Evolutionary conservation across 2,888 invertebrate species (phyloP).

Genomic region (Pollenia labialis): DNA sequence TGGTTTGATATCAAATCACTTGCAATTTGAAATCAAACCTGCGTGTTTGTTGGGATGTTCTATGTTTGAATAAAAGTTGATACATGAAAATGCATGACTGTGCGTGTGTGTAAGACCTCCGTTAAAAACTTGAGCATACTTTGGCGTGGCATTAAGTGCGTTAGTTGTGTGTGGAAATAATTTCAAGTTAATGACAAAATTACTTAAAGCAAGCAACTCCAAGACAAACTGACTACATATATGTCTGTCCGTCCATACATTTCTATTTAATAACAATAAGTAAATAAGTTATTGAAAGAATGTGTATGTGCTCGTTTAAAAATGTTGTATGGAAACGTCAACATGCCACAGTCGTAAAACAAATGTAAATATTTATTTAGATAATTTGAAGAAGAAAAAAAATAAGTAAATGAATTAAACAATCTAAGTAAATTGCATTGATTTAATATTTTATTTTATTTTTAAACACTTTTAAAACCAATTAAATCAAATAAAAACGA

Average conservation of each 20-base stretch:
- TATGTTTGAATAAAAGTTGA: not conserved
- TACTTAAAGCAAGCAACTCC: conserved; percentile 71
- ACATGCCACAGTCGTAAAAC: conserved; percentile 66
- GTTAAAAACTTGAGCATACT: conserved; percentile 52
- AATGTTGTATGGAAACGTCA: conserved; percentile 31
- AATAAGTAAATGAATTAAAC: conserved; percentile 44
- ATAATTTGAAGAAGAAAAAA: conserved; percentile 51
- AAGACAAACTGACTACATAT: conserved; percentile 40
- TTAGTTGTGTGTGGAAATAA: conserved; percentile 78
- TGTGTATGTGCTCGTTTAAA: not conserved
- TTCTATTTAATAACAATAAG: conserved; percentile 51
- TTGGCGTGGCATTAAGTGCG: conserved; percentile 71
- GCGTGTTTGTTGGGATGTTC: too few species aligned
- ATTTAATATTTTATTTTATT: conserved; percentile 46
- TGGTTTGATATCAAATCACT: too few species aligned
- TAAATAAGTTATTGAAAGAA: conserved; percentile 59
- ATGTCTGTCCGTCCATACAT: conserved; percentile 36
- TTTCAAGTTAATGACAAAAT: conserved; percentile 82
- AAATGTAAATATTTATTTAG: conserved; percentile 66
- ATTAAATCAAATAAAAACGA: conserved; percentile 77
- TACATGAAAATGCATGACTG: not conserved
- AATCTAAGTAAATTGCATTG: conserved; percentile 40
- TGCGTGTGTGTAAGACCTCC: conserved; percentile 32
- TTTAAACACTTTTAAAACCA: not conserved
- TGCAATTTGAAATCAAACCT: too few species aligned